Evolutionary conservation across 2,113 vertebrate species (phyloP).

Genomic region (Plotosus lineatus): DNA sequence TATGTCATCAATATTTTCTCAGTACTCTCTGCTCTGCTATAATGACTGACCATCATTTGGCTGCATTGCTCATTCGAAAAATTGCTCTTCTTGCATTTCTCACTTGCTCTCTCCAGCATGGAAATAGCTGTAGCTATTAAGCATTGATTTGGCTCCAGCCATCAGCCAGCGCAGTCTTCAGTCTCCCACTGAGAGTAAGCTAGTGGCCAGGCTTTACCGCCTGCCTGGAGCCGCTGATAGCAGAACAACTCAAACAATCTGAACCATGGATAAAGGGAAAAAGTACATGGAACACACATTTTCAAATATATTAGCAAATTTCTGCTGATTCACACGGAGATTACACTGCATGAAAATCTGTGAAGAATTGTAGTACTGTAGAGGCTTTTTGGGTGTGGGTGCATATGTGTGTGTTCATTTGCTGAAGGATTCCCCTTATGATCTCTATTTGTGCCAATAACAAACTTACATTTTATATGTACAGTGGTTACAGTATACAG

Average conservation of each 20-base stretch:
- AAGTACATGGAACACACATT: constrained; percentile 21
- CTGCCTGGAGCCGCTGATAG: constrained; percentile 17
- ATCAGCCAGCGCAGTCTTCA: constrained; percentile 27
- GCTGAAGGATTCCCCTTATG: background rate
- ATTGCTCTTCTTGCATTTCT: constrained; percentile 15
- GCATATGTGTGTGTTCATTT: background rate
- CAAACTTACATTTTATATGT: background rate
- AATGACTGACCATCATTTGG: constrained; percentile 22
- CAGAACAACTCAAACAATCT: constrained; percentile 37
- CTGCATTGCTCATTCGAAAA: constrained; percentile 3
- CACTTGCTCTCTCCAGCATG: constrained; percentile 27
- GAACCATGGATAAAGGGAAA: background rate
- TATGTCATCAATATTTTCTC: background rate
- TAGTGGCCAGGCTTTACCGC: constrained; percentile 22
- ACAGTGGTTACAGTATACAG: background rate
- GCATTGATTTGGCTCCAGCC: constrained; percentile 45
- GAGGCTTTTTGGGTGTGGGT: background rate
- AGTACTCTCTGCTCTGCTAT: background rate
- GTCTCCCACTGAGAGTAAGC: constrained; percentile 21
- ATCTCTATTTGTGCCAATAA: background rate
- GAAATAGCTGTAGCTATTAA: constrained; percentile 49
- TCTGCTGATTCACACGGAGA: constrained; percentile 1
- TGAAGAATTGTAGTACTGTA: constrained; percentile 1
- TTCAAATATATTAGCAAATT: constrained; percentile 21
- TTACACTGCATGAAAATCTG: background rate